A percentile compares a stretch with the other conserved stretches of the same genome.
Conservation (phyloP, 2,888 invertebrate species). For the Eristalis tenax region DNA sequence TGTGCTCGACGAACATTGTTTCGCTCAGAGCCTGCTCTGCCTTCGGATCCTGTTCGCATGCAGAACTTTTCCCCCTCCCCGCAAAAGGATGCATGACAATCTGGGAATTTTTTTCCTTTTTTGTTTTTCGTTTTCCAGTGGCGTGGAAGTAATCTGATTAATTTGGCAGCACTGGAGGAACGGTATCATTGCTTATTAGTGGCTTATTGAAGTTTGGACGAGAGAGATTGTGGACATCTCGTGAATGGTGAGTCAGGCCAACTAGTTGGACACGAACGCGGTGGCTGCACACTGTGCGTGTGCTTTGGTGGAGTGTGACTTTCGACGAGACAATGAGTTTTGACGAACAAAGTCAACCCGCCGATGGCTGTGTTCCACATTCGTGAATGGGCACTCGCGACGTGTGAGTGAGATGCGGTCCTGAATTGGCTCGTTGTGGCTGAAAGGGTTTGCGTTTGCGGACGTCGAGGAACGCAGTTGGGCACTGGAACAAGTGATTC, state of each 20-base stretch:
- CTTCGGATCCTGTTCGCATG: not conserved
- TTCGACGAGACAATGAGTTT: no score
- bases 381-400: no score
- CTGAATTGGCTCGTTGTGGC: no score
- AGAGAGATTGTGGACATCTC: not conserved
- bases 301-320: no score
- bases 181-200: constrained; percentile 13
- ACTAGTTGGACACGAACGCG: no score
- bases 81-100: not conserved
- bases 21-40: not conserved
- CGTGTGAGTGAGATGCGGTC: no score
- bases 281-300: not conserved
- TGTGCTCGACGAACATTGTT: constrained; percentile 27
- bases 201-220: not conserved
- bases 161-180: constrained; percentile 13
- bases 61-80: constrained; percentile 4
- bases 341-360: no score
- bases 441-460: no score
- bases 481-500: no score
- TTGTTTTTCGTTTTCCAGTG: not conserved
- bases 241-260: not conserved
- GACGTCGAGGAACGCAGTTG: no score
- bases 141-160: constrained; percentile 24
- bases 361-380: no score
- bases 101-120: not conserved